phyloP scores from a whole-genome alignment of 2,113 vertebrate species.

The Lota lota region DNA sequence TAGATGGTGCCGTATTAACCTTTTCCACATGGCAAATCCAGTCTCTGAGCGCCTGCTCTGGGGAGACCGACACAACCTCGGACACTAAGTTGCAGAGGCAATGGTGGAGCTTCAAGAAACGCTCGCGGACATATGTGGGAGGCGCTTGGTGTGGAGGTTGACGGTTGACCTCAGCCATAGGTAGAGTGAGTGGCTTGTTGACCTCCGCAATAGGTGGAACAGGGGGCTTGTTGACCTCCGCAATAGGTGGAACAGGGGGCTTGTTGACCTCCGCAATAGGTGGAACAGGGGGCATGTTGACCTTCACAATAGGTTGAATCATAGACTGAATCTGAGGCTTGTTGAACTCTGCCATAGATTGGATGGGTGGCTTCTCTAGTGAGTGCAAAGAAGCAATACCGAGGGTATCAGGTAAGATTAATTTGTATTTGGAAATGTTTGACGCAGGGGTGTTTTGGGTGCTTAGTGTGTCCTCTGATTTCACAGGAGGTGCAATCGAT shows the following conservation, averaged over 20 bases:
- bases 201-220: not conserved
- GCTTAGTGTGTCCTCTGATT: slow-evolving; percentile 20
- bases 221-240: slow-evolving; percentile 13
- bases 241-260: slow-evolving; percentile 9
- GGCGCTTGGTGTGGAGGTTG: no score
- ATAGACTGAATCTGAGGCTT: no score
- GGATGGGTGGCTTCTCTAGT: slow-evolving; percentile 1
- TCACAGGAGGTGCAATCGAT: slow-evolving; percentile 7
- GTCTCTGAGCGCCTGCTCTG: slow-evolving; percentile 41
- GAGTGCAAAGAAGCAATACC: not conserved
- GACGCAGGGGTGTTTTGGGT: slow-evolving; percentile 60
- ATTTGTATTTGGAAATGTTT: slow-evolving; percentile 56
- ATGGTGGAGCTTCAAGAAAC: slow-evolving; percentile 80
- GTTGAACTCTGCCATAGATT: no score
- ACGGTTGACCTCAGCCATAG: no score
- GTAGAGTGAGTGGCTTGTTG: not conserved
- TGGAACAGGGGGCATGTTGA: not conserved
- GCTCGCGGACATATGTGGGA: slow-evolving; percentile 47
- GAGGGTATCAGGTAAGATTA: slow-evolving; percentile 39
- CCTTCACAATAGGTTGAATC: slow-evolving; percentile 21
- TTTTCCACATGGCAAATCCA: slow-evolving; percentile 58
- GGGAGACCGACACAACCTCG: slow-evolving; percentile 64
- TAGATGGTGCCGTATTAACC: slow-evolving; percentile 12
- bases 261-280: no score
- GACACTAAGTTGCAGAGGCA: slow-evolving; percentile 78